Percentiles rank a stretch among this genome's conserved stretches.
phyloP scores from a whole-genome alignment of 35 echinoderm and acorn worm genomes.

The Ophioderma brevispina region DNA sequence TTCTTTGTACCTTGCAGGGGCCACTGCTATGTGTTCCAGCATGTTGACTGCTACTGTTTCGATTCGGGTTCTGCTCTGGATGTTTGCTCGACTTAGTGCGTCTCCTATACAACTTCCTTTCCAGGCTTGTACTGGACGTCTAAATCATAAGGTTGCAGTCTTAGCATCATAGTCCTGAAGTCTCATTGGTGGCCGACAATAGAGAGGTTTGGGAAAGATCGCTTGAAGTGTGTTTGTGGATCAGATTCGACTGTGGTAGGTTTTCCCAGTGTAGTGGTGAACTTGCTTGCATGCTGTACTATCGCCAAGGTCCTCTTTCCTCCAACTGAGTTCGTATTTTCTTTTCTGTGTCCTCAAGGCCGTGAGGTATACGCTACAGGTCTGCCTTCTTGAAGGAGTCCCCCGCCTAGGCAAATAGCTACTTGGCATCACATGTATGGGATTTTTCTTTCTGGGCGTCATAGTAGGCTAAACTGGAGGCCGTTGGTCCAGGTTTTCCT shows the following conservation, averaged over 20 bases:
- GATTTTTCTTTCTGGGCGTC: slow-evolving; percentile 19
- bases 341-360: slow-evolving; percentile 55
- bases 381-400: slow-evolving; percentile 52
- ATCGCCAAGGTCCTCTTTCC: slow-evolving; percentile 84
- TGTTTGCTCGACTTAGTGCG: slow-evolving; percentile 44
- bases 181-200: slow-evolving; percentile 69
- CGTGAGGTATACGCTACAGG: slow-evolving; percentile 58
- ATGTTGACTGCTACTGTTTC: slow-evolving; percentile 41
- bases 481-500: slow-evolving; percentile 17
- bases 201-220: slow-evolving; percentile 60
- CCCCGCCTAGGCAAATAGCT: slow-evolving; percentile 63
- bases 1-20: slow-evolving; percentile 25
- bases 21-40: slow-evolving; percentile 42
- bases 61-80: slow-evolving; percentile 22
- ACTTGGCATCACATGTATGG: slow-evolving; percentile 73
- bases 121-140: slow-evolving; percentile 53
- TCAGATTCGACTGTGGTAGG: slow-evolving; percentile 43
- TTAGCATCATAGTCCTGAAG: slow-evolving; percentile 68
- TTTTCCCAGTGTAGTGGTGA: slow-evolving; percentile 77
- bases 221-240: slow-evolving; percentile 77
- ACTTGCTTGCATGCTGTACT: slow-evolving; percentile 59
- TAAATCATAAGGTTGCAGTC: slow-evolving; percentile 61
- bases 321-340: slow-evolving; percentile 52
- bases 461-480: slow-evolving; percentile 46
- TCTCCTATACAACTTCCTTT: slow-evolving; percentile 53